phyloP scores from a whole-genome alignment of 2,797 vertebrate species.

The Urosaurus nigricauda region DNA sequence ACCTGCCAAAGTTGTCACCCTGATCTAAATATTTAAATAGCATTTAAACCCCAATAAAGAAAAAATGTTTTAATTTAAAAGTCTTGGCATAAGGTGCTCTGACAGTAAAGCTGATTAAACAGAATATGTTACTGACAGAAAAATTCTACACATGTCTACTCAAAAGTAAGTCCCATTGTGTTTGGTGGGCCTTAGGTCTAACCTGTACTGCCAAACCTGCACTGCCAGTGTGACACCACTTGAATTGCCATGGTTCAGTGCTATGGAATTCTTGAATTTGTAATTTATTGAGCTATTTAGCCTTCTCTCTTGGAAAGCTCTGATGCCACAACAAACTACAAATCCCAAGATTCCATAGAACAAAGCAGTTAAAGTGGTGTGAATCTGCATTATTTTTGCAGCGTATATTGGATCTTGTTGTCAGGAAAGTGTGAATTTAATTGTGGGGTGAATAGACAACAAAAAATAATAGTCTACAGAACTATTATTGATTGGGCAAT shows the following conservation, averaged over 20 bases:
- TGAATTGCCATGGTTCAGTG: too few species aligned
- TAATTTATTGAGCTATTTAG: too few species aligned
- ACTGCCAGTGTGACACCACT: too few species aligned
- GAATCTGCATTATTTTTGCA: too few species aligned
- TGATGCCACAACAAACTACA: too few species aligned
- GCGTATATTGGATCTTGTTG: background rate
- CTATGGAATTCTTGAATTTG: too few species aligned
- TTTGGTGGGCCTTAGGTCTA: background rate
- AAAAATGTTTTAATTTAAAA: background rate
- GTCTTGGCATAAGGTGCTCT: background rate
- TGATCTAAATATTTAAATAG: background rate
- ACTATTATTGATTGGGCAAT: slow-evolving; percentile 5
- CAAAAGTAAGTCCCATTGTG: too few species aligned
- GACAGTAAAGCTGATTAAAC: background rate
- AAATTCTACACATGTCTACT: background rate
- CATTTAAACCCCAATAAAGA: background rate
- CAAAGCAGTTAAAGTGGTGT: too few species aligned
- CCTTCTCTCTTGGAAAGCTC: too few species aligned
- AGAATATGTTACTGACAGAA: background rate
- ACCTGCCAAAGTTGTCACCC: too few species aligned
- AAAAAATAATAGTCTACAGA: background rate
- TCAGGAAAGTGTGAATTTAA: slow-evolving; percentile 2
- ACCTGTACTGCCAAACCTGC: too few species aligned
- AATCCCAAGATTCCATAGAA: too few species aligned
- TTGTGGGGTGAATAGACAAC: background rate